These are phyloP conservation scores for Gisinianus flammeolus DNA, from an alignment of 2,888 invertebrate species.

Conservation along the genomic window DNA sequence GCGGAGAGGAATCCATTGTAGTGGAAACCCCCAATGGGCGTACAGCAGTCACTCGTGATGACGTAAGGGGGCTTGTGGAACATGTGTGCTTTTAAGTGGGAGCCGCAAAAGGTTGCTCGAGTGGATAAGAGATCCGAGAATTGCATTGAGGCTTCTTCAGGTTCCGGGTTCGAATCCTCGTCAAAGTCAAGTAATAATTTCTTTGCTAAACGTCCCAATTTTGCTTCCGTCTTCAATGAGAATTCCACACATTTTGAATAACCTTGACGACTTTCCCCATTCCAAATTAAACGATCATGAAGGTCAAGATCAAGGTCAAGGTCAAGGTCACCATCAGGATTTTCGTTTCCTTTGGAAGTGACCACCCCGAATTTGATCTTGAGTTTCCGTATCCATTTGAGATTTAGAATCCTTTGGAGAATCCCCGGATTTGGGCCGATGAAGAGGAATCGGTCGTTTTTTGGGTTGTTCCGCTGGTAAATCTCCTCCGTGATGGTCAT, in stretches of 20 bases:
- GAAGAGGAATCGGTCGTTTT: no score
- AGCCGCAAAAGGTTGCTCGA: background rate
- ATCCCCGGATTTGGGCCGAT: background rate
- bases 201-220: background rate
- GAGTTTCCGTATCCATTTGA: background rate
- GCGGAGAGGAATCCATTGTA: background rate
- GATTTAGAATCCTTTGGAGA: background rate
- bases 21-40: slow-evolving; percentile 27
- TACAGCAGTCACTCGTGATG: no score
- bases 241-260: background rate
- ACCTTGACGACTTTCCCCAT: background rate
- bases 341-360: background rate
- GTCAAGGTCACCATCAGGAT: no score
- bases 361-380: background rate
- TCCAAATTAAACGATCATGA: background rate
- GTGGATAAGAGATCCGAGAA: background rate
- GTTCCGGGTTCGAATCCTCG: no score
- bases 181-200: background rate
- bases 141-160: background rate
- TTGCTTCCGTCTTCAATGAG: background rate
- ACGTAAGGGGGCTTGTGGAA: background rate
- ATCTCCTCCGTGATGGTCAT: no score
- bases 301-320: no score
- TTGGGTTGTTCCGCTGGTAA: no score
- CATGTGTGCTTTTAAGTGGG: background rate